Percentiles rank a stretch among this genome's conserved stretches.
These are phyloP conservation scores for Chelonus insularis DNA, from an alignment of 1,140 invertebrate genomes.

Conservation along the genomic window DNA sequence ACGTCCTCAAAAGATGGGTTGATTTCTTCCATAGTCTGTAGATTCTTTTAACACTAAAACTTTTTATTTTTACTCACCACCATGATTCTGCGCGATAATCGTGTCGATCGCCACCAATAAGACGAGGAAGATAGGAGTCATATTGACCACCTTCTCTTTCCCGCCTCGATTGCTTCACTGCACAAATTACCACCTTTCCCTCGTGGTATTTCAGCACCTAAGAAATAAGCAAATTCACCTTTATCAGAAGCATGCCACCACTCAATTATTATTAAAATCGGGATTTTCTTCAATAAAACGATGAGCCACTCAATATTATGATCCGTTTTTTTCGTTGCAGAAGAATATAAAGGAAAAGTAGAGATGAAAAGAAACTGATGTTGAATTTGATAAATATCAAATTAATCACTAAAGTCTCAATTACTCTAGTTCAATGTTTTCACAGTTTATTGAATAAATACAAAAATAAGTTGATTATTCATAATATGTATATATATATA, in stretches of 20 bases:
- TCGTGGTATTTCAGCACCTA: constrained; percentile 45
- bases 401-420: no score
- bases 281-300: background rate
- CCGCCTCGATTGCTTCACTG: constrained; percentile 48
- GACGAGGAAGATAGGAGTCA: constrained; percentile 61
- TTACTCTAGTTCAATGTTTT: no score
- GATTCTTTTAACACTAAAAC: constrained; percentile 5
- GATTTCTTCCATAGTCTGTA: background rate
- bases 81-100: constrained; percentile 55
- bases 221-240: constrained; percentile 52
- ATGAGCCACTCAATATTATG: no score
- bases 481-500: no score
- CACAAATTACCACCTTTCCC: constrained; percentile 48
- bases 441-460: no score
- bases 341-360: no score
- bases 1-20: background rate
- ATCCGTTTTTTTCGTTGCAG: no score
- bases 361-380: no score
- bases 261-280: background rate
- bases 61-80: constrained; percentile 55
- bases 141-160: constrained; percentile 57
- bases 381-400: no score
- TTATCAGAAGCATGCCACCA: constrained; percentile 51
- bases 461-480: no score
- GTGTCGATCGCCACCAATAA: constrained; percentile 60